Percentiles rank a stretch among this genome's conserved stretches.
phyloP scores from a whole-genome alignment of 2,113 vertebrate genomes.

The Proterorhinus semilunaris region DNA sequence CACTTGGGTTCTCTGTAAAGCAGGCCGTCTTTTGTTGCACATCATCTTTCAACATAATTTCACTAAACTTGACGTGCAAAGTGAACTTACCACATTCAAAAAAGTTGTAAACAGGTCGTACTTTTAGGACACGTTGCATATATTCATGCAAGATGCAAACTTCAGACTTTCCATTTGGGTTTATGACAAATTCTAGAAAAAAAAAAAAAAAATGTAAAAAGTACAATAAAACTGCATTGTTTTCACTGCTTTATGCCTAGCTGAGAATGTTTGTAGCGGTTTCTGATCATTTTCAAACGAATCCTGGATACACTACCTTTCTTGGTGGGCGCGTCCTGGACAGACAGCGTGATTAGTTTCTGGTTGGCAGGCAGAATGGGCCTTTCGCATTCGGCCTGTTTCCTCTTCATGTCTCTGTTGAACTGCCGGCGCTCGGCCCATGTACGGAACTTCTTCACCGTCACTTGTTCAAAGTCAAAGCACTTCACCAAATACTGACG shows the following conservation, averaged over 20 bases:
- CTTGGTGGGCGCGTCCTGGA: constrained; percentile 95
- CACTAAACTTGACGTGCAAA: not conserved
- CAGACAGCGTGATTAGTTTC: constrained; percentile 96
- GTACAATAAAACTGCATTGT: not conserved
- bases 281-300: not conserved
- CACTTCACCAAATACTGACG: constrained; percentile 90
- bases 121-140: constrained; percentile 99
- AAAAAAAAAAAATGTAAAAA: constrained; percentile 31
- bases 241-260: no score
- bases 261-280: no score
- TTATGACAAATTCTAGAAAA: constrained; percentile 93
- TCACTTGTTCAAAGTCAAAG: constrained; percentile 98
- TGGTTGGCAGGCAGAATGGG: constrained; percentile 97
- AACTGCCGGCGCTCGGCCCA: constrained; percentile 97
- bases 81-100: constrained; percentile 98
- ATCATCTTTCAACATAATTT: not conserved
- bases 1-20: constrained; percentile 95
- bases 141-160: constrained; percentile 99
- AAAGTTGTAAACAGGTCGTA: constrained; percentile 99
- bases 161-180: constrained; percentile 98
- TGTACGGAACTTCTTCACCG: constrained; percentile 96
- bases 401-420: constrained; percentile 97
- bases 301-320: constrained; percentile 80
- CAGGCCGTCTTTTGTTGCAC: not conserved
- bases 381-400: constrained; percentile 93